Conservation (phyloP, 2,113 vertebrate species). For the Nannobrachium achirus region DNA sequence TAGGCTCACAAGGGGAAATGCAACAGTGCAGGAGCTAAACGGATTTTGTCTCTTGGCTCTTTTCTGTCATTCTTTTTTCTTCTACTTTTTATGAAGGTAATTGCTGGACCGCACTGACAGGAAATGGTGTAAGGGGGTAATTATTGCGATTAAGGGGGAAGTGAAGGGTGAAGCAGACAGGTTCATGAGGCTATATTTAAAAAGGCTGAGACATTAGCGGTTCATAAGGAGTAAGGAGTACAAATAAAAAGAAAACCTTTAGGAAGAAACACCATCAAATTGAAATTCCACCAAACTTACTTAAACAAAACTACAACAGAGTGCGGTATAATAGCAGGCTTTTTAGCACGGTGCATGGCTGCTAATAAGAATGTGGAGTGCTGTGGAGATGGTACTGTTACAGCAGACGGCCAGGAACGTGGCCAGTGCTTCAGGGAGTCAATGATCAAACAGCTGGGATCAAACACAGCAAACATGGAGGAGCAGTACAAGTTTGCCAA, state of each 20-base stretch:
- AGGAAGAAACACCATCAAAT: too few relatives aligned
- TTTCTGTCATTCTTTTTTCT: slow-evolving; percentile 1
- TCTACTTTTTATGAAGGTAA: slow-evolving; percentile 6
- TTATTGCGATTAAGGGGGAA: neutral
- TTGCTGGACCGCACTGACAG: neutral
- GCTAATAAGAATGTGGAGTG: too few relatives aligned
- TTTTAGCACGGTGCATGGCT: too few relatives aligned
- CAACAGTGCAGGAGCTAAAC: slow-evolving; percentile 42
- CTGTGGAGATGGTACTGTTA: too few relatives aligned
- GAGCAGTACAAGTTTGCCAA: slow-evolving; percentile 24
- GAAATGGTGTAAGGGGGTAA: neutral
- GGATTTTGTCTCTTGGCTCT: slow-evolving; percentile 22
- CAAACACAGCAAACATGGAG: slow-evolving; percentile 30
- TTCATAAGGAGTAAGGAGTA: too few relatives aligned
- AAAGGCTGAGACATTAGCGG: too few relatives aligned
- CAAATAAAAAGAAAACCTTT: too few relatives aligned
- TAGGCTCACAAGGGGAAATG: slow-evolving; percentile 46
- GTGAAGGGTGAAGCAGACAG: neutral
- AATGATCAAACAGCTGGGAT: slow-evolving; percentile 25
- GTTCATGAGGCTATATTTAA: neutral
- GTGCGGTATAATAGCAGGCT: too few relatives aligned
- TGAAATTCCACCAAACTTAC: too few relatives aligned
- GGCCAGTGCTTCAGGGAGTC: slow-evolving; percentile 4
- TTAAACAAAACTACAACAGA: too few relatives aligned
- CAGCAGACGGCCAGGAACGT: neutral